Evolutionary conservation across 30 jellyfish, hydroid and myxozoan genomes (phyloP).

Genomic region (Mastigias papua): DNA sequence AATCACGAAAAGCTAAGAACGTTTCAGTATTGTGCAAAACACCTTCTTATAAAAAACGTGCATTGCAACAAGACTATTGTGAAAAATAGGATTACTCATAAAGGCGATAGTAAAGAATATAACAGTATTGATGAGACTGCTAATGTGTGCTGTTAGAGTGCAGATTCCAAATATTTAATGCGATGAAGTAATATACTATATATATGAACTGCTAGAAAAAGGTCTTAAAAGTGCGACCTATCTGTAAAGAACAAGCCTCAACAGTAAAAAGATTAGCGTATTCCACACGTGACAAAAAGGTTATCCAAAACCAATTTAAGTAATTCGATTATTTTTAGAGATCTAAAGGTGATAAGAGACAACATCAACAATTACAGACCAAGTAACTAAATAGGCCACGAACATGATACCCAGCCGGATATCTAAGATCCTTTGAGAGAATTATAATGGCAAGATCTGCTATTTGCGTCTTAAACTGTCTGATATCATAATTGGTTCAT

Average conservation of each 20-base stretch:
- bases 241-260: background rate
- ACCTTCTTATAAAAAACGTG: no score
- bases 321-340: conserved; percentile 14
- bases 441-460: conserved; percentile 16
- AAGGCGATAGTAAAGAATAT: no score
- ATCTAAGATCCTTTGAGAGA: conserved; percentile 24
- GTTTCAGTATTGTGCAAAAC: no score
- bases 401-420: conserved; percentile 48
- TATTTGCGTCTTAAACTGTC: conserved; percentile 47
- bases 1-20: no score
- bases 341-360: conserved; percentile 34
- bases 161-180: background rate
- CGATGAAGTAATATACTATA: no score
- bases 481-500: conserved; percentile 23
- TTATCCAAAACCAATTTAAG: conserved; percentile 11
- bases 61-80: no score
- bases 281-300: conserved; percentile 23
- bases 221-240: background rate
- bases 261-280: conserved; percentile 1
- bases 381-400: conserved; percentile 36
- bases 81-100: no score
- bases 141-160: background rate
- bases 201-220: no score
- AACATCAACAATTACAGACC: conserved; percentile 39
- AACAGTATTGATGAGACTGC: no score